Percentiles rank a stretch among this genome's conserved stretches.
These are phyloP conservation scores for Rhingia campestris DNA, from an alignment of 2,888 invertebrate species.

Conservation along the genomic window DNA sequence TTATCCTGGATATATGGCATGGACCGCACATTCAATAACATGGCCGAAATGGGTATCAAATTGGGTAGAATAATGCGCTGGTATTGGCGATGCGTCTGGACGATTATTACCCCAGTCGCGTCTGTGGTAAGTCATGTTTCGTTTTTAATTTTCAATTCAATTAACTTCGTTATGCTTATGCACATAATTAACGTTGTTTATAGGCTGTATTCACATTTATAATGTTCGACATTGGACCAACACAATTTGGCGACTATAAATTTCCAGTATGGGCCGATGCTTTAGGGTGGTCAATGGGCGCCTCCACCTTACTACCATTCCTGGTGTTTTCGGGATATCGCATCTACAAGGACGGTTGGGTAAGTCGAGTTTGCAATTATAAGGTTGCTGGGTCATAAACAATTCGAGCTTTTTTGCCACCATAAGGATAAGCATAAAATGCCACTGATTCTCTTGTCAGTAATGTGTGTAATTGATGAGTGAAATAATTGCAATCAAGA, in stretches of 20 bases:
- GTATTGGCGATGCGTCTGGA: slow-evolving; percentile 90
- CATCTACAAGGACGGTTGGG: slow-evolving; percentile 74
- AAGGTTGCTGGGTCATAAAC: too few relatives aligned
- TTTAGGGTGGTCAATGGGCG: slow-evolving; percentile 88
- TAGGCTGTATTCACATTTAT: slow-evolving; percentile 90
- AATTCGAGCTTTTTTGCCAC: too few relatives aligned
- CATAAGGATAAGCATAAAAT: too few relatives aligned
- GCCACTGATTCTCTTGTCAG: neutral
- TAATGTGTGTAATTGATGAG: slow-evolving; percentile 22
- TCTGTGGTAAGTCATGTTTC: slow-evolving; percentile 86
- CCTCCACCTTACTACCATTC: slow-evolving; percentile 88
- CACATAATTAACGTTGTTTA: slow-evolving; percentile 73
- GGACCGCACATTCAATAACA: slow-evolving; percentile 84
- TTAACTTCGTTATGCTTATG: neutral
- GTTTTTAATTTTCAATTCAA: neutral
- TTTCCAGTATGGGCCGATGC: slow-evolving; percentile 89
- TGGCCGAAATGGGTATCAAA: slow-evolving; percentile 86
- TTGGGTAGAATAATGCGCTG: slow-evolving; percentile 84
- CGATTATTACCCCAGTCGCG: slow-evolving; percentile 87
- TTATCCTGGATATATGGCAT: slow-evolving; percentile 89
- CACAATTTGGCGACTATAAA: slow-evolving; percentile 86
- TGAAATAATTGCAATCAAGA: slow-evolving; percentile 51
- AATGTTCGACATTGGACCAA: slow-evolving; percentile 86
- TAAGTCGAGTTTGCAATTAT: slow-evolving; percentile 55
- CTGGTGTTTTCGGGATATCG: slow-evolving; percentile 85